Conservation (phyloP, 2,888 invertebrate species). For the Pyrrhosoma nymphula region DNA sequence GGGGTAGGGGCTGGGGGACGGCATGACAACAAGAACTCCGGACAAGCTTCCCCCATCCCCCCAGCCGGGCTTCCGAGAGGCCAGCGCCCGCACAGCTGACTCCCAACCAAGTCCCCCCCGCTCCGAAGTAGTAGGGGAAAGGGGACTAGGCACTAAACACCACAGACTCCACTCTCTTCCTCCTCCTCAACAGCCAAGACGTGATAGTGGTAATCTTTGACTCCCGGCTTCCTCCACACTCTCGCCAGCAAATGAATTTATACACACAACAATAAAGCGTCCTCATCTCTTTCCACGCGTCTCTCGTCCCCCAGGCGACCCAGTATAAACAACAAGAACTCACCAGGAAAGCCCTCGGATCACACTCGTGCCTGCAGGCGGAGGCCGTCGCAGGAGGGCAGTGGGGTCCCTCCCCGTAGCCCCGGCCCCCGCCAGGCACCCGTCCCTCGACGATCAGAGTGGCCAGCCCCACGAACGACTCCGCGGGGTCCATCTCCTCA, state of each 20-base stretch:
- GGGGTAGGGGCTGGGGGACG: neutral
- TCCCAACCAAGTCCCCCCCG: neutral
- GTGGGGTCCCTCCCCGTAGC: conserved; percentile 86
- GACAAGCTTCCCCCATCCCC: neutral
- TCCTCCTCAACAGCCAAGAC: neutral
- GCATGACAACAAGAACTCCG: neutral
- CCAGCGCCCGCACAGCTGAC: conserved; percentile 49
- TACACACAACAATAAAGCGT: neutral
- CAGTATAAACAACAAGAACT: conserved; percentile 71
- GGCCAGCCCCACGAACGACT: conserved; percentile 81
- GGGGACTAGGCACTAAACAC: neutral
- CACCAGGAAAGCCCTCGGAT: conserved; percentile 80
- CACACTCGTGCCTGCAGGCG: conserved; percentile 78
- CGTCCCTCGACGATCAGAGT: conserved; percentile 83
- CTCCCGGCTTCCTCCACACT: neutral
- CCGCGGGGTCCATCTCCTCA: conserved; percentile 80
- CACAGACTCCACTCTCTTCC: neutral
- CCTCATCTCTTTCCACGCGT: neutral
- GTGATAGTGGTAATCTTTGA: neutral
- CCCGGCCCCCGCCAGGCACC: conserved; percentile 80
- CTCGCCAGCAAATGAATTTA: neutral
- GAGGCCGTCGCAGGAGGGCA: conserved; percentile 78
- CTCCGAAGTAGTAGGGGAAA: neutral
- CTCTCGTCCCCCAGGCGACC: neutral
- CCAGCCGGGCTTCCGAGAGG: neutral